Conservation (phyloP, 2,797 vertebrate genomes). For the Lithobates pipiens region DNA sequence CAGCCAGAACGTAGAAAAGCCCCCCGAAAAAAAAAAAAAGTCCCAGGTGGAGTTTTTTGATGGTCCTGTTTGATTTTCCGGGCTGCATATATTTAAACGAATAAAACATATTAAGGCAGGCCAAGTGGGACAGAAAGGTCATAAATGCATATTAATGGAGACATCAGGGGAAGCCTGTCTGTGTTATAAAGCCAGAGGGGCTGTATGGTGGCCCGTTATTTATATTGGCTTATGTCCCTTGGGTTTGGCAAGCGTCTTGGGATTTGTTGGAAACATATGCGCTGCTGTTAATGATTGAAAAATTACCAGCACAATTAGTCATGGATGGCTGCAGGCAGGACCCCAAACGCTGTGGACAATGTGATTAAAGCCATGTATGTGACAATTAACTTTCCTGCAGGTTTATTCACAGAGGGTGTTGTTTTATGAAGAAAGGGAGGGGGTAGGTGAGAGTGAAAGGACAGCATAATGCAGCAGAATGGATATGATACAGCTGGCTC, state of each 20-base stretch:
- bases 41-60: slow-evolving; percentile 71
- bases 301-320: slow-evolving; percentile 88
- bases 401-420: slow-evolving; percentile 76
- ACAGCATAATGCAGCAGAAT: slow-evolving; percentile 70
- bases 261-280: slow-evolving; percentile 90
- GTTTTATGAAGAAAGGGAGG: slow-evolving; percentile 66
- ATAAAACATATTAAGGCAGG: slow-evolving; percentile 40
- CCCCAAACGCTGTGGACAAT: slow-evolving; percentile 81
- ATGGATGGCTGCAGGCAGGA: slow-evolving; percentile 81
- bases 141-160: slow-evolving; percentile 66
- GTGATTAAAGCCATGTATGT: slow-evolving; percentile 97
- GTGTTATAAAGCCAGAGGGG: slow-evolving; percentile 57
- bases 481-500: slow-evolving; percentile 86
- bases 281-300: slow-evolving; percentile 92
- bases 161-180: slow-evolving; percentile 37
- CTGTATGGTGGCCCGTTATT: slow-evolving; percentile 66
- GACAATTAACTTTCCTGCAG: slow-evolving; percentile 92
- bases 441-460: slow-evolving; percentile 69
- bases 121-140: slow-evolving; percentile 31
- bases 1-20: slow-evolving; percentile 68
- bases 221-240: slow-evolving; percentile 69
- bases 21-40: slow-evolving; percentile 37
- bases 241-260: slow-evolving; percentile 73
- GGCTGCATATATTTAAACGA: slow-evolving; percentile 45
- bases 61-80: slow-evolving; percentile 36